These are phyloP conservation scores for Tigriopus japonicus DNA, from an alignment of 1,140 invertebrate species.

Conservation along the genomic window DNA sequence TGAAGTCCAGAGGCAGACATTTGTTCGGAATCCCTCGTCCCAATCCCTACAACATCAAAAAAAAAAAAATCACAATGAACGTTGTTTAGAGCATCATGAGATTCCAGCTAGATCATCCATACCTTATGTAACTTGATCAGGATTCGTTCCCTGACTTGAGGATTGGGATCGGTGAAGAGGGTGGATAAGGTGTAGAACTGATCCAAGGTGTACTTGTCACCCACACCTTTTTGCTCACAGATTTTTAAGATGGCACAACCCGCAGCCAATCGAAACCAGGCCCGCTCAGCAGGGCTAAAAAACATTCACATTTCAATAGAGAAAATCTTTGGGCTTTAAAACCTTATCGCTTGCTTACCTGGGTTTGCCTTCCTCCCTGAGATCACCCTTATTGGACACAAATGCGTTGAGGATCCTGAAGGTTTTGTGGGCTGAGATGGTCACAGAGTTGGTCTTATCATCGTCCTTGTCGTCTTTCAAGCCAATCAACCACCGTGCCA, in stretches of 20 bases:
- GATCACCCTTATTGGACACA: conserved; percentile 68
- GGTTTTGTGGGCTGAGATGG: conserved; percentile 72
- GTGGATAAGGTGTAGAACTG: conserved; percentile 84
- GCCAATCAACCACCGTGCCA: conserved; percentile 85
- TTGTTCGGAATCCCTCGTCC: conserved; percentile 20
- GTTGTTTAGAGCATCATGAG: not conserved
- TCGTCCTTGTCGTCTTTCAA: conserved; percentile 52
- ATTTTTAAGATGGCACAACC: conserved; percentile 90
- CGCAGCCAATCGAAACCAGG: conserved; percentile 69
- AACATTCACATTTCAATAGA: too few species aligned
- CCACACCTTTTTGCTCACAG: conserved; percentile 83
- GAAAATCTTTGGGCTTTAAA: too few species aligned
- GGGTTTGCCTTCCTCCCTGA: conserved; percentile 36
- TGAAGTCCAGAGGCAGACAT: conserved; percentile 83
- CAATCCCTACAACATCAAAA: conserved; percentile 44
- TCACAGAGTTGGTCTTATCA: not conserved
- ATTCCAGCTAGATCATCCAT: not conserved
- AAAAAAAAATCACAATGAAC: too few species aligned
- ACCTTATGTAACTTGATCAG: conserved; percentile 80
- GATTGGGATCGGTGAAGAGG: conserved; percentile 62
- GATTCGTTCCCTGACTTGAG: conserved; percentile 74
- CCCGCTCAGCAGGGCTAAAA: conserved; percentile 50
- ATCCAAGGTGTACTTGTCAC: conserved; percentile 77
- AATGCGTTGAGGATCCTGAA: conserved; percentile 78
- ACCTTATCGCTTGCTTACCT: too few species aligned